phyloP scores from a whole-genome alignment of 1,140 invertebrate species.

The Bombus difficillimus region DNA sequence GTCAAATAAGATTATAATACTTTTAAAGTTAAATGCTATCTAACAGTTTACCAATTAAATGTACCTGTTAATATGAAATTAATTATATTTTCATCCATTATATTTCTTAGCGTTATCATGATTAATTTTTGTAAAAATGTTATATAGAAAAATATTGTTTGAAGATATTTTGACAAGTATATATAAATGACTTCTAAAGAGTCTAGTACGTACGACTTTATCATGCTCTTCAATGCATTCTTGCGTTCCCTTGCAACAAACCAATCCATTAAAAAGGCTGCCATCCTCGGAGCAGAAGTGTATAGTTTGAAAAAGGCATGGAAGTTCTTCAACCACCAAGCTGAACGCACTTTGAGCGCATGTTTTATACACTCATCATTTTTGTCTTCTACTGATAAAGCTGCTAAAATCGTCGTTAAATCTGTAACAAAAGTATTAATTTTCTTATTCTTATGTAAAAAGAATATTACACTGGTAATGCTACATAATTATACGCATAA shows the following conservation, averaged over 20 bases:
- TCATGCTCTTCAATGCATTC: conserved; percentile 92
- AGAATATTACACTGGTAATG: background rate
- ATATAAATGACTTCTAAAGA: conserved; percentile 32
- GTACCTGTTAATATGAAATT: conserved; percentile 6
- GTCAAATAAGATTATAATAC: background rate
- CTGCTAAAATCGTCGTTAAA: conserved; percentile 94
- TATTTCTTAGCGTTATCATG: background rate
- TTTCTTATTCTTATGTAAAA: background rate
- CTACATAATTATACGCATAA: too few species aligned
- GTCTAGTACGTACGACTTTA: conserved; percentile 95
- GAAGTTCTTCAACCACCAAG: conserved; percentile 96
- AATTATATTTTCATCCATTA: conserved; percentile 4
- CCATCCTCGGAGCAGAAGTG: conserved; percentile 94
- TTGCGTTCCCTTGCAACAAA: conserved; percentile 97
- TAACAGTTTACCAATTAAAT: conserved; percentile 6
- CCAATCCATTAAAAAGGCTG: conserved; percentile 98
- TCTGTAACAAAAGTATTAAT: conserved; percentile 85
- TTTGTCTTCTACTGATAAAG: conserved; percentile 90
- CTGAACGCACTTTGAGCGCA: conserved; percentile 93
- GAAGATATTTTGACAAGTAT: background rate
- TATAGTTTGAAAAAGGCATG: conserved; percentile 96
- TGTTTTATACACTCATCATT: conserved; percentile 92
- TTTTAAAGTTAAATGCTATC: background rate
- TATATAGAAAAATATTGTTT: background rate
- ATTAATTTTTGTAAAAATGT: background rate